Evolutionary conservation across 2,888 invertebrate species (phyloP).

Genomic region (Ennomos quercinarius): DNA sequence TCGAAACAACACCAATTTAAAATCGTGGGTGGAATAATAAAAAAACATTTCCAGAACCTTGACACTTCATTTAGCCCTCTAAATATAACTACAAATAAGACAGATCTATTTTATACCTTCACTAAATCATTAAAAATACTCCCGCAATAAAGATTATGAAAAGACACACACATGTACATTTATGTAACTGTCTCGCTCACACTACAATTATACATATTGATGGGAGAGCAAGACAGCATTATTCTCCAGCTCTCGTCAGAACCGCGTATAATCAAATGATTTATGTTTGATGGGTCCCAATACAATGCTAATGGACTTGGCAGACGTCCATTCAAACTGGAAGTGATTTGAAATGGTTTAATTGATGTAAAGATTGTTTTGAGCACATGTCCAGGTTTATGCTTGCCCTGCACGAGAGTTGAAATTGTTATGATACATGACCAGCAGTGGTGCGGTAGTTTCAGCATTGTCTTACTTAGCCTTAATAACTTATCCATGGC

Average conservation of each 20-base stretch:
- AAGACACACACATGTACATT: too few species aligned
- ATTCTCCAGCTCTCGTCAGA: too few species aligned
- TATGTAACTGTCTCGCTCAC: too few species aligned
- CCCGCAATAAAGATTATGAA: too few species aligned
- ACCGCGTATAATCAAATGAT: not conserved
- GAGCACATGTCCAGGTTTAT: conserved; percentile 4
- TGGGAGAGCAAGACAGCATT: too few species aligned
- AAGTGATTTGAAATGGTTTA: not conserved
- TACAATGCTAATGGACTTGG: conserved; percentile 18
- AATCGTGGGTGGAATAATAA: too few species aligned
- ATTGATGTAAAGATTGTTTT: conserved; percentile 13
- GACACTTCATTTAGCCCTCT: not conserved
- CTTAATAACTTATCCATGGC: too few species aligned
- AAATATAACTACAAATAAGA: conserved; percentile 2
- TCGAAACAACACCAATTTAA: too few species aligned
- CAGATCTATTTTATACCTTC: not conserved
- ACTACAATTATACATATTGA: too few species aligned
- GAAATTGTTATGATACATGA: too few species aligned
- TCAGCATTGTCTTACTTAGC: too few species aligned
- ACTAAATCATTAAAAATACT: conserved; percentile 1
- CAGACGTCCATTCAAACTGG: conserved; percentile 7
- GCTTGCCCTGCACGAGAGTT: not conserved
- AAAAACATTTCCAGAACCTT: not conserved
- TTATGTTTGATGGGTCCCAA: conserved; percentile 2
- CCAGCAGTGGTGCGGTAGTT: too few species aligned